phyloP scores from a whole-genome alignment of 1,140 invertebrate species.

The Laupala kohalensis region DNA sequence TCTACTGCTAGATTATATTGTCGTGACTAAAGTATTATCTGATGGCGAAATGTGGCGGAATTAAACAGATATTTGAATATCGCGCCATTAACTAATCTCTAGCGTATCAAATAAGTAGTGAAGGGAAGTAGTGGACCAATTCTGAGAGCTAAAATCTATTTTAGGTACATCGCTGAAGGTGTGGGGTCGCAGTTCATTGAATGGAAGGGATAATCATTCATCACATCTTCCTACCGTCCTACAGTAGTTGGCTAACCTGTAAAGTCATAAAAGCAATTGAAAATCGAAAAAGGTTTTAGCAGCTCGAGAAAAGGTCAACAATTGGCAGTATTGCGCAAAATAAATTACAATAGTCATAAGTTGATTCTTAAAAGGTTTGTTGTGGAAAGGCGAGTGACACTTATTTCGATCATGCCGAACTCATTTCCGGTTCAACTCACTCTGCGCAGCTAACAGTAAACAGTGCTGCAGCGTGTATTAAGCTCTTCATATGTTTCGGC shows the following conservation, averaged over 20 bases:
- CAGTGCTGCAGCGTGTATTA: conserved; percentile 8
- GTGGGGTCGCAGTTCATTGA: too few relatives aligned
- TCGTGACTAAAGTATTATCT: too few relatives aligned
- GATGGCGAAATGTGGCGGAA: too few relatives aligned
- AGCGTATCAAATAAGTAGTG: too few relatives aligned
- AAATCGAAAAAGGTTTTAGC: not conserved
- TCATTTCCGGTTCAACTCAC: not conserved
- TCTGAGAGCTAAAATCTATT: too few relatives aligned
- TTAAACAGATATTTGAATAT: too few relatives aligned
- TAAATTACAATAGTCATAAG: not conserved
- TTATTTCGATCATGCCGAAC: not conserved
- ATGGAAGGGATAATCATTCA: too few relatives aligned
- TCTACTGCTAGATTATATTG: too few relatives aligned
- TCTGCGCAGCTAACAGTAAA: not conserved
- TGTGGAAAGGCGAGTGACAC: not conserved
- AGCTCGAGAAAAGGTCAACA: not conserved
- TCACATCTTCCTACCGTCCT: too few relatives aligned
- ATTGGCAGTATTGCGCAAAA: not conserved
- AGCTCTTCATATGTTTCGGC: conserved; percentile 4
- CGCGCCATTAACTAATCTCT: too few relatives aligned
- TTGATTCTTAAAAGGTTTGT: not conserved
- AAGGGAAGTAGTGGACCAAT: too few relatives aligned
- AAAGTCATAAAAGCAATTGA: not conserved
- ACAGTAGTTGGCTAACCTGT: not conserved
- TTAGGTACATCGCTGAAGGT: too few relatives aligned